phyloP scores from a whole-genome alignment of 2,113 vertebrate genomes.

The Labrus mixtus region DNA sequence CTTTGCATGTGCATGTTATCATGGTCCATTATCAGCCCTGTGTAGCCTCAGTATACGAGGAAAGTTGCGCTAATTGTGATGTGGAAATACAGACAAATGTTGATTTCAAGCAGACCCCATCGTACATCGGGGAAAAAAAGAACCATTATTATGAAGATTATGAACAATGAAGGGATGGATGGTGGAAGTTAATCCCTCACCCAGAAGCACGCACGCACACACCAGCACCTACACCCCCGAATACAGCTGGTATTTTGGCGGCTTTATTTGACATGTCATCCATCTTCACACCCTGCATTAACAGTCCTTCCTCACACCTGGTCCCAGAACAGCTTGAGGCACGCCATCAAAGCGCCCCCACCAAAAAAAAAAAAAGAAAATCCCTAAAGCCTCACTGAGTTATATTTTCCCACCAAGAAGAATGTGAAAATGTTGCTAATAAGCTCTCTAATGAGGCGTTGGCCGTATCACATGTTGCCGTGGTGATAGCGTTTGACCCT shows the following conservation, averaged over 20 bases:
- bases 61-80: not conserved
- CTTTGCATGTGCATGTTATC: too few species aligned
- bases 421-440: constrained; percentile 42
- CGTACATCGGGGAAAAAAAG: not conserved
- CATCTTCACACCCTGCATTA: constrained; percentile 55
- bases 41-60: not conserved
- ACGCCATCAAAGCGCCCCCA: constrained; percentile 27
- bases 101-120: constrained; percentile 1
- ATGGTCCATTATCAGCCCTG: too few species aligned
- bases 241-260: constrained; percentile 41
- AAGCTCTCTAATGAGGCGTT: constrained; percentile 46
- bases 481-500: constrained; percentile 56
- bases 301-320: constrained; percentile 61
- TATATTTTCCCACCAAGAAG: constrained; percentile 41
- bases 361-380: too few species aligned
- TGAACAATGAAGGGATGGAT: not conserved
- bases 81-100: constrained; percentile 9
- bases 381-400: constrained; percentile 10
- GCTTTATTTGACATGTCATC: constrained; percentile 68
- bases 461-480: constrained; percentile 19
- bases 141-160: not conserved
- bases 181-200: not conserved
- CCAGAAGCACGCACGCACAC: not conserved
- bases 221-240: not conserved
- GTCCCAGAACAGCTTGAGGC: constrained; percentile 59